Conservation (phyloP, 2,797 vertebrate genomes). For the Onychomys leucogaster region DNA sequence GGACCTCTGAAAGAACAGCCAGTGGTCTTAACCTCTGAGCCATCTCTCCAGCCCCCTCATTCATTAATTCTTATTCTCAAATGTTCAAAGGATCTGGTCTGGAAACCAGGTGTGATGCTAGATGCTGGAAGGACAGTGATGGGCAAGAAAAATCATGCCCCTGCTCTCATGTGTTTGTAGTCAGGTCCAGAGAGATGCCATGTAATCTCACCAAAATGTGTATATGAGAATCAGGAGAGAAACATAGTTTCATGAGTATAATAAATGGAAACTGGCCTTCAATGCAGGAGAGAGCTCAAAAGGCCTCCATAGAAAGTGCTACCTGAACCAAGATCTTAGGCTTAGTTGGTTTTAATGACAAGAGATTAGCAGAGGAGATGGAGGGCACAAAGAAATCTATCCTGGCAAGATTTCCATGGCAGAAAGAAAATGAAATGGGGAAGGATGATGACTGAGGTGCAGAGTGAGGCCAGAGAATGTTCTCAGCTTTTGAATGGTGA, state of each 20-base stretch:
- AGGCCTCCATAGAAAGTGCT: neutral
- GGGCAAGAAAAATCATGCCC: neutral
- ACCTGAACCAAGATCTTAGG: neutral
- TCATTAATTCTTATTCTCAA: neutral
- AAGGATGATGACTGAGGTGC: too few species aligned
- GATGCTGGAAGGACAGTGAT: neutral
- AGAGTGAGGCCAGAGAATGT: too few species aligned
- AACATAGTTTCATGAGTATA: neutral
- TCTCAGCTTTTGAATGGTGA: neutral
- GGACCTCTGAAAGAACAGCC: too few species aligned
- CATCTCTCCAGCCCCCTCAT: too few species aligned
- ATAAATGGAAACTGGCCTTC: neutral
- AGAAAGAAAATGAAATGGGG: neutral
- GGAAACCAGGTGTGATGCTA: too few species aligned
- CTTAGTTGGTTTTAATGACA: neutral
- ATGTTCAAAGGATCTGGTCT: neutral
- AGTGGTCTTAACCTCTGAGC: too few species aligned
- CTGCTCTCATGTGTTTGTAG: neutral
- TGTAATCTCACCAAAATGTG: neutral
- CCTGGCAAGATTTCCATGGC: fast-evolving
- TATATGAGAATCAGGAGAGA: neutral
- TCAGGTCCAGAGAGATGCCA: neutral
- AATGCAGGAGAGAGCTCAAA: neutral
- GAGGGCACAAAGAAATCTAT: neutral
- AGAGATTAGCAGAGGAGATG: neutral